Evolutionary conservation across 2,888 invertebrate genomes (phyloP), one percentile per base, ranked within the genome.

Genomic region (Acanthoscelides obtectus): DNA sequence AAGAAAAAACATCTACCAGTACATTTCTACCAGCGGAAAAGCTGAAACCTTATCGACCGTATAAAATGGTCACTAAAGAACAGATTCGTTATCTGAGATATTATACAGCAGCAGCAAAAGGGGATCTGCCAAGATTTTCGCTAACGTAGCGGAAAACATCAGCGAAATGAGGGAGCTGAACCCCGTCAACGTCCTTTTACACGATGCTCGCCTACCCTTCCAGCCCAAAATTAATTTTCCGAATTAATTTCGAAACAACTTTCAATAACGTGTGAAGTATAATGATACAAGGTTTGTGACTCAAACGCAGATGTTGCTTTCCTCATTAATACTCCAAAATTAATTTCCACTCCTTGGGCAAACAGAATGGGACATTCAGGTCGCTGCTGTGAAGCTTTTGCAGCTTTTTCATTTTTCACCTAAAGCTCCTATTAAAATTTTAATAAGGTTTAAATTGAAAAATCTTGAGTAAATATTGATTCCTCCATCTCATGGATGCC

Each of bases 231-330:
- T 22, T 64, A 27, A 72, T 70, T 72, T 74, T 68, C 66, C 21
- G 70, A 72, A 72, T 72, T 74, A 72, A 72, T 64, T 72, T 71
- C 27, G 69, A 71, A 72, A 71, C 71, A 69, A 72, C 72, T 74
- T 74, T 72, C 71, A 74, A 74, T 72, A 74, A 74, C 71, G 72
- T 72, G 72, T 71, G 71, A 70, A 70, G 67, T 74, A 68, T 68
- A 71, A 72, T 69, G 72, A 72, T 72, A 72, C 71, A 72, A 65
- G 70, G 69, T 72, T 72, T 71, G 69, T 72, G 70, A 72, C 71
- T 72, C 70, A 3, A 12, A 67, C 71, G 67, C 72, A 72, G 72
- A 72, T 72, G 72, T 67, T 71, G 69, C 72, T 22, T 65, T 72
- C 68, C 72, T 72, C 72, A 70, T 72, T 72, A 71, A 71, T 71